Evolutionary conservation across 2,888 invertebrate species (phyloP), one percentile per base, ranked within the genome.

Genomic region (Hydrotaea diabolus): DNA sequence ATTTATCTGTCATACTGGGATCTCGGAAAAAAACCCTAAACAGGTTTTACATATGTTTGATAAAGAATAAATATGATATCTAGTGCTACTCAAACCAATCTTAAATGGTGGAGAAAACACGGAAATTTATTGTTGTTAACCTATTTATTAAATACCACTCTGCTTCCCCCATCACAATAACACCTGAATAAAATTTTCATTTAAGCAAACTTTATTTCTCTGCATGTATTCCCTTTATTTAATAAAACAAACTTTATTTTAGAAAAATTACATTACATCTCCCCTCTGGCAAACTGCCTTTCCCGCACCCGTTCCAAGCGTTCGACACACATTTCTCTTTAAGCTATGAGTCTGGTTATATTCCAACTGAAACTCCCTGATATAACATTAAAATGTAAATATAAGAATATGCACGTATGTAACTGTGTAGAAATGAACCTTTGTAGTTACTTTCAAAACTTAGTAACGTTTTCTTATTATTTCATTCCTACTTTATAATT

Each of bases 401-500:
- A 39, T 39, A 39, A 11, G 13, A 39, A 8, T 1, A 39, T 49
- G 26, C 26, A 62, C 21, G 43, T 66, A 21, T 66, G 26, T n/a
- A 17, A 13, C 43, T 23, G 69, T 43, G 46, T 69, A 69, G 31
- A 69, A 69, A 69, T 46, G 69, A 69, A 69, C 69, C 46, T 53
- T 66, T 53, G 36, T 49, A 31, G 53, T 66, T 53, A n/a, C 21
- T 66, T 80, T 62, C 4, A 4, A 72, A 59, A 43, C 62, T 15
- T 46, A 69, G 46, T 66, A 21, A 69, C n/a, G 49, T 49, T 76
- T 80, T 72, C 39, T 64, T 76, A 64, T 21, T 43, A 62, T 76
- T 55, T 72, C 53, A 71, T 53, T 76, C 57, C 39, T 71, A 75
- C 19, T 75, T 84, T 76, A 81, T 81, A 78, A 78, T 81, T 84